Evolutionary conservation across 2,113 vertebrate species (phyloP).

Genomic region (Zosterops borbonicus): DNA sequence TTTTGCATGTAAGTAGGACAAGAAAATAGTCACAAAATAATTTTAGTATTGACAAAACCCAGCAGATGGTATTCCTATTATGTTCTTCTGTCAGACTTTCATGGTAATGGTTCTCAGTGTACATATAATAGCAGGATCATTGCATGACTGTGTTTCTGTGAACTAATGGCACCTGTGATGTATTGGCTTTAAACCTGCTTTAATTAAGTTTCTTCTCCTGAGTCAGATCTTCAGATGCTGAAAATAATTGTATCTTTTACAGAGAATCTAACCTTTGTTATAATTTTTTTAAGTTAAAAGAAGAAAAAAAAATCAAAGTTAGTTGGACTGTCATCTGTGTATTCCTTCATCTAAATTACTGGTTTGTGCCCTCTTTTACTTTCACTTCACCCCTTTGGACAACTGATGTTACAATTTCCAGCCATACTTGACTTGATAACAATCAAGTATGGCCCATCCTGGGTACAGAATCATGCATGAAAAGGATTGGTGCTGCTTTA

Average conservation of each 20-base stretch:
- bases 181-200: background rate
- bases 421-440: background rate
- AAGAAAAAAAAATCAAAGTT: background rate
- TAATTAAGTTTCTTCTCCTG: constrained; percentile 14
- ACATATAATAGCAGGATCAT: background rate
- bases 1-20: background rate
- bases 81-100: background rate
- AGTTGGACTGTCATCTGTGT: background rate
- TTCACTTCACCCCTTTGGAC: background rate
- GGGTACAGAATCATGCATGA: fast-evolving
- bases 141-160: background rate
- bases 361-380: background rate
- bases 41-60: background rate
- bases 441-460: background rate
- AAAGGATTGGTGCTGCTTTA: background rate
- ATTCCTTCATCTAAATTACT: background rate
- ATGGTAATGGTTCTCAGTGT: background rate
- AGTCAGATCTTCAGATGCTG: background rate
- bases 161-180: background rate
- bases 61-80: background rate
- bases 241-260: background rate
- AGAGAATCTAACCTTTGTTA: background rate
- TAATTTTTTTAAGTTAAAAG: background rate
- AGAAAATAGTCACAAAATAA: background rate
- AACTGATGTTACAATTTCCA: background rate